These are phyloP conservation scores for Tetragnatha versicolor DNA, from an alignment of 1,140 invertebrate species.

Conservation along the genomic window DNA sequence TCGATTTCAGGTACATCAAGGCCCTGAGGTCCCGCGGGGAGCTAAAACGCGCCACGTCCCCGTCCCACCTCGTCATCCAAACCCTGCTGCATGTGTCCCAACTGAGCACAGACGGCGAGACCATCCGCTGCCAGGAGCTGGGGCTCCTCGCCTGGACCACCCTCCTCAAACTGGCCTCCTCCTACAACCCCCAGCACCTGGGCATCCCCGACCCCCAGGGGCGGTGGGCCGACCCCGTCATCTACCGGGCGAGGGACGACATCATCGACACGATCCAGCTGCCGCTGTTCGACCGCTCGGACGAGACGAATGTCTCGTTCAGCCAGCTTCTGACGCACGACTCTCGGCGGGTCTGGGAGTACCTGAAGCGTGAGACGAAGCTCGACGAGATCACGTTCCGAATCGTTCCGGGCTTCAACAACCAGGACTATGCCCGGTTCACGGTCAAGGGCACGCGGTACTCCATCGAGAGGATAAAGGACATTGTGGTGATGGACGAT, in stretches of 20 bases:
- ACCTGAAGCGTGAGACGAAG: conserved; percentile 19
- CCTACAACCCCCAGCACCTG: conserved; percentile 41
- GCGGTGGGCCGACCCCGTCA: neutral
- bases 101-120: too few relatives aligned
- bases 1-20: neutral
- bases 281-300: neutral
- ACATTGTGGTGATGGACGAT: conserved; percentile 20
- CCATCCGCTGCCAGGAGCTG: conserved; percentile 3
- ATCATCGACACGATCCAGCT: conserved; percentile 18
- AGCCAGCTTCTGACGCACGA: neutral
- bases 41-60: conserved; percentile 31
- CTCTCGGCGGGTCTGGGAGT: neutral
- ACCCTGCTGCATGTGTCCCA: conserved; percentile 11
- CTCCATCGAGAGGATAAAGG: conserved; percentile 30
- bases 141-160: conserved; percentile 37
- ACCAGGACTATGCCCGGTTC: neutral
- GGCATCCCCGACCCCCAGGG: conserved; percentile 10
- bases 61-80: conserved; percentile 23
- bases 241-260: conserved; percentile 24
- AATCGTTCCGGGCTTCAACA: neutral
- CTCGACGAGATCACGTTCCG: conserved; percentile 14
- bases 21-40: neutral
- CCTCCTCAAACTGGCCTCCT: conserved; percentile 35
- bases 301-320: neutral
- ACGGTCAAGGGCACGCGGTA: conserved; percentile 26